phyloP scores from a whole-genome alignment of 2,113 vertebrate species.

The Eulemur rufifrons region DNA sequence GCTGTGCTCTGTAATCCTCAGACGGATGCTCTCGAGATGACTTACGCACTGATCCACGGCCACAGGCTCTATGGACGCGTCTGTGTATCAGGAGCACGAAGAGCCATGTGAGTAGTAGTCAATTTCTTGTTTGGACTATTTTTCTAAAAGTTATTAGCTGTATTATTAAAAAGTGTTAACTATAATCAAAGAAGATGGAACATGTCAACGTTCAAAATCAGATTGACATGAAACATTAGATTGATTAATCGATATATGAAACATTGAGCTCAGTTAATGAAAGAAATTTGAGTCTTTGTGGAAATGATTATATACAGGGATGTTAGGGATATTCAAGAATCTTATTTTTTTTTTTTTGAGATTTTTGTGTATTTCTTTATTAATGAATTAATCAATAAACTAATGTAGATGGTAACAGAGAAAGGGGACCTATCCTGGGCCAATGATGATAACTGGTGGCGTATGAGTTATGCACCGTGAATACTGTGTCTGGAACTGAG shows the following conservation, averaged over 20 bases:
- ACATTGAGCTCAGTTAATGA: background rate
- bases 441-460: background rate
- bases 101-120: background rate
- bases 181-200: background rate
- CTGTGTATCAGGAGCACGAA: background rate
- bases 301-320: background rate
- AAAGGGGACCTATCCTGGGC: too few species aligned
- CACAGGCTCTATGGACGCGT: background rate
- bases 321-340: background rate
- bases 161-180: background rate
- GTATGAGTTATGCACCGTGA: background rate
- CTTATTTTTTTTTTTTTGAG: background rate
- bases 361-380: background rate
- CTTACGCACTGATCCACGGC: fast-evolving
- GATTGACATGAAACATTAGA: background rate
- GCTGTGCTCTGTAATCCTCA: fast-evolving
- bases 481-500: background rate
- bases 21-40: too few species aligned
- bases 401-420: too few species aligned
- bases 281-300: background rate
- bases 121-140: background rate
- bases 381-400: background rate
- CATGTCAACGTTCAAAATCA: background rate
- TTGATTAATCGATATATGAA: too few species aligned
- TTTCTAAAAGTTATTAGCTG: background rate